Conservation (phyloP, 2,888 invertebrate genomes). For the Melinopterus prodromus region DNA sequence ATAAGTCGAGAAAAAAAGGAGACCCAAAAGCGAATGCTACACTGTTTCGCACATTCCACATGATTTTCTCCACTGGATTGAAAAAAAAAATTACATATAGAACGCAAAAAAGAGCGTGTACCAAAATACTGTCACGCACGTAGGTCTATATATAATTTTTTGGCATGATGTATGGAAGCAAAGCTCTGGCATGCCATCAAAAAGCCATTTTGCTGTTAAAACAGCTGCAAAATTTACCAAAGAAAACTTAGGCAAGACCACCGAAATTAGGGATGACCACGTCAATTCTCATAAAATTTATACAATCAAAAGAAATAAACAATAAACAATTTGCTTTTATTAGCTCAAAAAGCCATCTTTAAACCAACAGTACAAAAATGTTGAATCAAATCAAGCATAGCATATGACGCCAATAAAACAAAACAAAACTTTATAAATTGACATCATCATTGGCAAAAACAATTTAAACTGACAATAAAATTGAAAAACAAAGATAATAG, state of each 20-base stretch:
- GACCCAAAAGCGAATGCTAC: neutral
- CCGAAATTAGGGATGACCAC: too few species aligned
- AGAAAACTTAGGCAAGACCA: neutral
- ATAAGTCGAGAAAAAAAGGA: neutral
- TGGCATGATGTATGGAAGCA: slow-evolving; percentile 8
- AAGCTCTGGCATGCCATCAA: slow-evolving; percentile 16
- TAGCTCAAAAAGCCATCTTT: too few species aligned
- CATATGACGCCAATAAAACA: too few species aligned
- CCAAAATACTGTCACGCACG: neutral
- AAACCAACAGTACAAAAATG: too few species aligned
- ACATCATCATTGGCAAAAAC: too few species aligned
- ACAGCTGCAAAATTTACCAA: neutral
- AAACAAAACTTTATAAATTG: too few species aligned
- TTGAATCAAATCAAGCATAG: too few species aligned
- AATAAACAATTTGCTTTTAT: too few species aligned
- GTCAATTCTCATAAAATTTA: too few species aligned
- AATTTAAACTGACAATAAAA: too few species aligned
- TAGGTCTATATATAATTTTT: neutral
- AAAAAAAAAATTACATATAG: neutral
- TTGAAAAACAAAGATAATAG: too few species aligned
- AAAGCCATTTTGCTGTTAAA: slow-evolving; percentile 5
- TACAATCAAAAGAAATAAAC: too few species aligned
- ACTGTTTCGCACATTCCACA: neutral
- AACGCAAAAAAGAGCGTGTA: neutral
- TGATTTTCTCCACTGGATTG: neutral